Percentiles rank a stretch among this genome's conserved stretches.
Conservation (phyloP, 2,888 invertebrate genomes). For the Lycophotia porphyrea region DNA sequence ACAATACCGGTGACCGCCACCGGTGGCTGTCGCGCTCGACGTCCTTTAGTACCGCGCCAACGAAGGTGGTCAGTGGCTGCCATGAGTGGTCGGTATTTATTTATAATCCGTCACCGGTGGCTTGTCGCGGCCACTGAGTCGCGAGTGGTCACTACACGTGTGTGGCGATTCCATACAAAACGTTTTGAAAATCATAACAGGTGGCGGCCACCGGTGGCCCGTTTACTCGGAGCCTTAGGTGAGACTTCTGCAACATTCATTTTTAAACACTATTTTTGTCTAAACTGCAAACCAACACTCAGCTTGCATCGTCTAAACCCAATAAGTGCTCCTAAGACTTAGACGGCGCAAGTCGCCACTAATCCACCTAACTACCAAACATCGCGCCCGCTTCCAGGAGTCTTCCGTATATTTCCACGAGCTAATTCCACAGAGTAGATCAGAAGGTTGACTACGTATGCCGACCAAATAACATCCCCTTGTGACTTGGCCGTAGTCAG, state of each 20-base stretch:
- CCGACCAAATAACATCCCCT: neutral
- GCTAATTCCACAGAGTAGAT: constrained; percentile 23
- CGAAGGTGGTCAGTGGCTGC: too few species aligned
- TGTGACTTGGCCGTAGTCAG: neutral
- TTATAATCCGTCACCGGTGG: too few species aligned
- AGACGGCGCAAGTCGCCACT: neutral
- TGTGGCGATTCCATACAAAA: too few species aligned
- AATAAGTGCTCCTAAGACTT: neutral
- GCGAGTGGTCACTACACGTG: too few species aligned
- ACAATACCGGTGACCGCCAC: too few species aligned
- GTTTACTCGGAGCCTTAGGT: too few species aligned
- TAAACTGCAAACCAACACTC: neutral
- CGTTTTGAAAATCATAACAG: too few species aligned
- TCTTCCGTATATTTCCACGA: constrained; percentile 33
- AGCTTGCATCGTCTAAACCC: neutral
- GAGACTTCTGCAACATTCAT: neutral
- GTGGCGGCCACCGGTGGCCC: too few species aligned
- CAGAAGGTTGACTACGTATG: neutral
- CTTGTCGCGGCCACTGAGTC: too few species aligned
- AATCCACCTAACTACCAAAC: constrained; percentile 17
- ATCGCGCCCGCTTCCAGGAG: neutral
- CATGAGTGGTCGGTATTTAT: too few species aligned
- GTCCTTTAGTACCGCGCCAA: too few species aligned
- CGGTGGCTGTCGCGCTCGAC: too few species aligned
- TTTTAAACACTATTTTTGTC: neutral